These are phyloP conservation scores for Diachrysia chrysitis DNA, from an alignment of 2,888 invertebrate species.

Conservation along the genomic window DNA sequence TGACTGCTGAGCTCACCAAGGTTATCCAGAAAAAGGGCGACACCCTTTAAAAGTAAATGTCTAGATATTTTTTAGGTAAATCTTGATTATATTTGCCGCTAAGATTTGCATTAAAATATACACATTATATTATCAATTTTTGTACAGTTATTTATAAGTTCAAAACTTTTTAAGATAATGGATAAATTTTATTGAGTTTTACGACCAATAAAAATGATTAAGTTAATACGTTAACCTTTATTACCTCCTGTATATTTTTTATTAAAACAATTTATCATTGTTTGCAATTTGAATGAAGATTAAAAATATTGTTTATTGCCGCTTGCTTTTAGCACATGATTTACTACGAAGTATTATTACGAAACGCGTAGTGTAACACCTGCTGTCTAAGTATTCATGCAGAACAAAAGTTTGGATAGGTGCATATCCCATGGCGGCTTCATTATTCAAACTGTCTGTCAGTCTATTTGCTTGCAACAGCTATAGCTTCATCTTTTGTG, in stretches of 20 bases:
- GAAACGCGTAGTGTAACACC: neutral
- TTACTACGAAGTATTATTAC: neutral
- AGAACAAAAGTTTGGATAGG: neutral
- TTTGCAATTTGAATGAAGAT: neutral
- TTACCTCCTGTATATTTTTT: neutral
- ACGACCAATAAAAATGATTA: neutral
- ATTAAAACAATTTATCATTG: conserved; percentile 4
- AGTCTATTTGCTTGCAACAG: conserved; percentile 25
- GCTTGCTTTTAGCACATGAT: neutral
- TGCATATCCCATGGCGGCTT: conserved; percentile 15
- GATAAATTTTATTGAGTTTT: neutral
- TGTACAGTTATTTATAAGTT: too few species aligned
- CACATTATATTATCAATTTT: too few species aligned
- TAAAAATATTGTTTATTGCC: neutral
- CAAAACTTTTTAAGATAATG: neutral
- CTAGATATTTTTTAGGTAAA: neutral
- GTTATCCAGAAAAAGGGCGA: conserved; percentile 13
- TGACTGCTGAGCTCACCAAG: conserved; percentile 12
- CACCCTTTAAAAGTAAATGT: neutral
- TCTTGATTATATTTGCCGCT: neutral
- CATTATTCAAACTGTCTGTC: conserved; percentile 43
- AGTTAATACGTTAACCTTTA: neutral
- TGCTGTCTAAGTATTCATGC: neutral
- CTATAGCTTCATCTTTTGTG: conserved; percentile 35
- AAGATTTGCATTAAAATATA: too few species aligned